Evolutionary conservation across 2,888 invertebrate species (phyloP).

Genomic region (Aspidiotus destructor): DNA sequence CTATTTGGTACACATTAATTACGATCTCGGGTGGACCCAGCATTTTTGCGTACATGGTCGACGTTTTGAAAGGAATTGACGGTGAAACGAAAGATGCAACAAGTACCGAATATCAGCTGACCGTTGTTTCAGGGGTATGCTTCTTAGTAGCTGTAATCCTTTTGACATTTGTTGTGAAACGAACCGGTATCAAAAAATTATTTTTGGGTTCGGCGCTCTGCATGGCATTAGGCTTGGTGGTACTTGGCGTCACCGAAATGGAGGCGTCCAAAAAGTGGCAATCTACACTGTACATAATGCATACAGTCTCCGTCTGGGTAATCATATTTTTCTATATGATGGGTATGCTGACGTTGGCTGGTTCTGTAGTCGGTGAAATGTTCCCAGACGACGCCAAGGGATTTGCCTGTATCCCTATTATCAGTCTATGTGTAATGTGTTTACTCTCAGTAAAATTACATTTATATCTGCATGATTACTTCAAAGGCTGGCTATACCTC

Average conservation of each 20-base stretch:
- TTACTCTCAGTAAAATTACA: constrained; percentile 48
- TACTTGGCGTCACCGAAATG: constrained; percentile 41
- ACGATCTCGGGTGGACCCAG: constrained; percentile 50
- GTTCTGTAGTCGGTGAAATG: constrained; percentile 50
- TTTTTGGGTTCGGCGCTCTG: constrained; percentile 51
- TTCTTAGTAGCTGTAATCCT: neutral
- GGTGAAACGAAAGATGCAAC: neutral
- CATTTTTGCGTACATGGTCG: constrained; percentile 50
- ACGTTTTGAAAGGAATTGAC: constrained; percentile 40
- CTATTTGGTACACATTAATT: constrained; percentile 48
- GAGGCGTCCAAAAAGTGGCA: neutral
- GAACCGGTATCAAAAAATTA: constrained; percentile 50
- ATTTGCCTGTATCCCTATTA: constrained; percentile 41
- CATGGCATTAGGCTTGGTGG: constrained; percentile 48
- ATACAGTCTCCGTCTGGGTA: constrained; percentile 44
- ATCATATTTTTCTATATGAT: constrained; percentile 48
- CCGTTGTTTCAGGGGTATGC: neutral
- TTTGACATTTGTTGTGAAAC: constrained; percentile 37
- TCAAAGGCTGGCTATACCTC: constrained; percentile 42
- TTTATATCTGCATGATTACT: constrained; percentile 42
- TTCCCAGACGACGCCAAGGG: constrained; percentile 49
- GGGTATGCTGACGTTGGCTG: constrained; percentile 50
- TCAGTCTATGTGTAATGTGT: constrained; percentile 48
- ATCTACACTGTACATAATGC: constrained; percentile 39
- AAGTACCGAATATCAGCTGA: neutral